Base-by-base conservation (phyloP, 2,113 vertebrate genomes). In the Zosterops lateralis region DNA sequence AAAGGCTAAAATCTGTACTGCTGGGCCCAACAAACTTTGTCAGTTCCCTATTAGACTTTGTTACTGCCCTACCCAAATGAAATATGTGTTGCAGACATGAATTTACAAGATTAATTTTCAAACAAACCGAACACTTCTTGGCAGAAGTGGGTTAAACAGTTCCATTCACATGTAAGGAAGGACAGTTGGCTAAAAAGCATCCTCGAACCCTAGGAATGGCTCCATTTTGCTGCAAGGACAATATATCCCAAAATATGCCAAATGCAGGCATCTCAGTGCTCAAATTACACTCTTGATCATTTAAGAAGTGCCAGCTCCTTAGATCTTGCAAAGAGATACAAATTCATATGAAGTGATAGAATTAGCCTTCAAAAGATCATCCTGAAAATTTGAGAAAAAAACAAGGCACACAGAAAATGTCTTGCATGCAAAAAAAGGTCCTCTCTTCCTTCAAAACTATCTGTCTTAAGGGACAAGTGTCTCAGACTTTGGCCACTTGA, bases 151-250 rank as follows among this genome's bases (percentile, higher is more conserved):
- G 24, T n/a, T 50, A 48, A 62, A 60, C 14, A 79, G 4, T 13
- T 51, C 53, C 60, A 31, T 29, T 84, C 24, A 40, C 9, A 8
- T 10, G 18, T 24, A 60, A 61, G n/a, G 11, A 80, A 51, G 31
- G 34, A 53, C 28, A 80, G 12, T 10, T 17, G 51, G 18, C 14
- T 47, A 8, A 64, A 93, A 61, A 79, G 47, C 15, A 25, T 42
- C 20, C 19, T 75, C 0, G 0, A 67, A 42, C 10, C 7, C 25
- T 26, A 22, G 28, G 28, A 70, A 28, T 65, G 24, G 64, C 11
- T 77, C 21, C 7, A 53, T 80, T 91, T 84, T 91, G 68, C 54
- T 53, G 54, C 53, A 65, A 15, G n/a, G 62, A 65, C 36, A 58
- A 15, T 25, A 47, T 13, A 56, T 65, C n/a, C 40, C 58, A 73